A percentile compares a stretch with the other conserved stretches of the same genome.
Conservation (phyloP, 2,113 vertebrate genomes). For the Dascyllus trimaculatus region DNA sequence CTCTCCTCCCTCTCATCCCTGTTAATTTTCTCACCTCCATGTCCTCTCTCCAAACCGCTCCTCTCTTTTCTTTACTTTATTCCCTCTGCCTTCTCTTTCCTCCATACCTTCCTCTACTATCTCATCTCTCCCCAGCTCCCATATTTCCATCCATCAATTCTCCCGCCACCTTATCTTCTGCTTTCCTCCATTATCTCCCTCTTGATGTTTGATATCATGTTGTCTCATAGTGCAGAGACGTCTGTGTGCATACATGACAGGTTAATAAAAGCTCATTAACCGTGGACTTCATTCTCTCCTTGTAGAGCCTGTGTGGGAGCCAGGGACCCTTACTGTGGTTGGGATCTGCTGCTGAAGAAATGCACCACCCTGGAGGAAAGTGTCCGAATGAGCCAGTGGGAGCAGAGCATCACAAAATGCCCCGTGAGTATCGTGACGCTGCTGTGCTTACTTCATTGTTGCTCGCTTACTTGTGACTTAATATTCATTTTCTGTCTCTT, state of each 20-base stretch:
- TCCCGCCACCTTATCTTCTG: slow-evolving; percentile 34
- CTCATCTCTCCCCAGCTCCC: slow-evolving; percentile 38
- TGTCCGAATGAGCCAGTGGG: slow-evolving; percentile 96
- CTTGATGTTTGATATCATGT: slow-evolving; percentile 40
- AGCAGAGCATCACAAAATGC: slow-evolving; percentile 92
- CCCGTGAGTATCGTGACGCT: slow-evolving; percentile 87
- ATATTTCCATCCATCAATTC: slow-evolving; percentile 35
- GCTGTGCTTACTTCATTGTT: background rate
- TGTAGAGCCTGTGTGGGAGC: slow-evolving; percentile 92
- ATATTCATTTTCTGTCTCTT: slow-evolving; percentile 8
- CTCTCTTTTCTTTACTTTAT: background rate
- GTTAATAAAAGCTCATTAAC: slow-evolving; percentile 46
- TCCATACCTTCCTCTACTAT: background rate
- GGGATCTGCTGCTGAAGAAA: slow-evolving; percentile 94
- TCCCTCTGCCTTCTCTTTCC: background rate
- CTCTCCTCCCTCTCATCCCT: background rate
- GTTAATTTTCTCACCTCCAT: slow-evolving; percentile 1
- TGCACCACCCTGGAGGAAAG: slow-evolving; percentile 96
- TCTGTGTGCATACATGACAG: slow-evolving; percentile 42
- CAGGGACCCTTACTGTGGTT: slow-evolving; percentile 97
- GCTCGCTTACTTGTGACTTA: slow-evolving; percentile 13
- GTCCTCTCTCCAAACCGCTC: background rate
- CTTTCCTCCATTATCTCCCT: slow-evolving; percentile 10
- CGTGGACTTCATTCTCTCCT: slow-evolving; percentile 13
- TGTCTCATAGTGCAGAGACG: background rate